Evolutionary conservation across 2,888 invertebrate species (phyloP).

Genomic region (Dendrolimus pini): DNA sequence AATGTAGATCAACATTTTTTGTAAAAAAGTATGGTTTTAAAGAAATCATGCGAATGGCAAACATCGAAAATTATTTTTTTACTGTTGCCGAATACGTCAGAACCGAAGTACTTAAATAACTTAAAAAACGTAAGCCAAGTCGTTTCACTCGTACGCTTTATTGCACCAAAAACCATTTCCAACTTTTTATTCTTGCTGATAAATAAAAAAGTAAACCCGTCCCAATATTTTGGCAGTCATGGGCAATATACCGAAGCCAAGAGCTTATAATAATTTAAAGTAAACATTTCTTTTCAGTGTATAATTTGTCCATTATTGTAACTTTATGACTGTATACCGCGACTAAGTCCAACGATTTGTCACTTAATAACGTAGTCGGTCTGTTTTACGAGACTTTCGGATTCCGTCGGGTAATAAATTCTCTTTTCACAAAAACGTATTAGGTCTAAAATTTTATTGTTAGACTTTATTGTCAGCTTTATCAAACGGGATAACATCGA

Average conservation of each 20-base stretch:
- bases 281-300: conserved; percentile 43
- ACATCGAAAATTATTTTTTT: background rate
- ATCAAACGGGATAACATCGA: conserved; percentile 41
- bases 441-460: conserved; percentile 53
- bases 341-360: conserved; percentile 54
- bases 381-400: conserved; percentile 49
- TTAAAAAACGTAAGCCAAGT: background rate
- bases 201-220: background rate
- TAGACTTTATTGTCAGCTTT: conserved; percentile 50
- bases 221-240: conserved; percentile 2
- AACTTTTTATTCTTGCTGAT: background rate
- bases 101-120: background rate
- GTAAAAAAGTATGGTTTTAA: too few relatives aligned
- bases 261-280: conserved; percentile 16
- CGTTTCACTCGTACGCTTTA: background rate
- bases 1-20: too few relatives aligned
- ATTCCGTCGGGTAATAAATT: conserved; percentile 43
- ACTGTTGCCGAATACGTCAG: background rate
- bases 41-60: background rate
- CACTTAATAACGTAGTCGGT: conserved; percentile 54
- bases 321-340: conserved; percentile 49
- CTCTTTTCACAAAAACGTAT: conserved; percentile 51
- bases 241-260: conserved; percentile 6
- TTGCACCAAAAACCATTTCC: background rate
- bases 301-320: conserved; percentile 53